Conservation (phyloP, 2,888 invertebrate species). For the Ypsolopha sequella region DNA sequence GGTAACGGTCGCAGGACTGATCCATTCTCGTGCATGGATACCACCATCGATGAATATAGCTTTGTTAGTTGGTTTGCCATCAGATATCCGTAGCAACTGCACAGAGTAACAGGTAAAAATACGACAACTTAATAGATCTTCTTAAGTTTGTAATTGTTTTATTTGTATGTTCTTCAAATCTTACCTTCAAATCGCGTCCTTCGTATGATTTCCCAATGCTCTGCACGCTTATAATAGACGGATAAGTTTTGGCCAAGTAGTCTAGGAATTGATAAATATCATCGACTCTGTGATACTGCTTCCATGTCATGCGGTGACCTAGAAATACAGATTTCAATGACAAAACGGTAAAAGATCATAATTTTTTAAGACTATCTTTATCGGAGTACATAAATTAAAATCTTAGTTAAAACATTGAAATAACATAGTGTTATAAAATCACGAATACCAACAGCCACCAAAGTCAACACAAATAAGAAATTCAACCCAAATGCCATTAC, state of each 20-base stretch:
- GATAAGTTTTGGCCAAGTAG: constrained; percentile 82
- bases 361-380: no score
- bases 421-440: neutral
- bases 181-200: constrained; percentile 79
- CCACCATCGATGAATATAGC: constrained; percentile 86
- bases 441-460: neutral
- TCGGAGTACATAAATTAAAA: neutral
- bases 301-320: constrained; percentile 79
- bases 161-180: neutral
- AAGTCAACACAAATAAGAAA: neutral
- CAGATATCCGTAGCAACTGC: constrained; percentile 74
- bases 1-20: constrained; percentile 85
- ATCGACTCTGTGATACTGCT: constrained; percentile 80
- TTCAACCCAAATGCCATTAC: neutral
- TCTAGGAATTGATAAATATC: constrained; percentile 85
- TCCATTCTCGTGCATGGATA: constrained; percentile 94
- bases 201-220: constrained; percentile 83
- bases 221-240: constrained; percentile 77
- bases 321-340: neutral
- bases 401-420: neutral
- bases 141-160: neutral
- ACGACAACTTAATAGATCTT: neutral
- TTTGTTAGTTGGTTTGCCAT: constrained; percentile 74
- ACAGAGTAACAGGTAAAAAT: constrained; percentile 8
- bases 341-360: neutral